phyloP scores from a whole-genome alignment of 37 sponge, comb jelly and placozoan species.

The Diacarnus erythraeanus region DNA sequence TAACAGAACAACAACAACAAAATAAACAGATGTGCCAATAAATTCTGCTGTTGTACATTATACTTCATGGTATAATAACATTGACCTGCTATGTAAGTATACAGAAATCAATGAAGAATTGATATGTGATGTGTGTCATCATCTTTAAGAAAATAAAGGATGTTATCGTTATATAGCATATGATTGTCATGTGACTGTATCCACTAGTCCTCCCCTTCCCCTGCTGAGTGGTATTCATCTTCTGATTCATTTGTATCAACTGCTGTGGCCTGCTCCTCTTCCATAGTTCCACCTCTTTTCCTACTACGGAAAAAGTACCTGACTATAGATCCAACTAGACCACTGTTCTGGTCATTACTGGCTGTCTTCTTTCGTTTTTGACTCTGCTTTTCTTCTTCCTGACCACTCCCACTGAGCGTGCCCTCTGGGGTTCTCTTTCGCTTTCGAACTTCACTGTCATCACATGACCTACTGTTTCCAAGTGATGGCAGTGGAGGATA shows the following conservation, averaged over 20 bases:
- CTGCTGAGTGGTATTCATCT: neutral
- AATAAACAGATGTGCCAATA: no score
- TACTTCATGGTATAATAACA: no score
- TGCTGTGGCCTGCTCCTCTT: neutral
- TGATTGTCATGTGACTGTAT: neutral
- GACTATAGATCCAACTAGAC: no score
- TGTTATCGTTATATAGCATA: no score
- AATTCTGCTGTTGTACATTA: no score
- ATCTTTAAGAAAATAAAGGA: no score
- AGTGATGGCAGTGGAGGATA: neutral
- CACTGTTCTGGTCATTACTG: no score
- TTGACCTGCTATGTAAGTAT: no score
- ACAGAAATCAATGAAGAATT: no score
- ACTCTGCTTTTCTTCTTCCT: neutral
- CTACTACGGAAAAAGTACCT: no score
- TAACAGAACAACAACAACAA: neutral
- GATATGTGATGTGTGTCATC: no score
- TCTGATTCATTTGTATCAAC: neutral
- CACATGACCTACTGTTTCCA: neutral
- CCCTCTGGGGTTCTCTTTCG: neutral
- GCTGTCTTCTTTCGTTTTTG: neutral
- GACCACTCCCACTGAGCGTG: no score
- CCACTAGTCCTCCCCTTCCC: neutral
- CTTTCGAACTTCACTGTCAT: neutral
- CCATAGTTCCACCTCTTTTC: neutral